Base-by-base conservation (phyloP, 2,888 invertebrate species). In the Coremacera marginata region DNA sequence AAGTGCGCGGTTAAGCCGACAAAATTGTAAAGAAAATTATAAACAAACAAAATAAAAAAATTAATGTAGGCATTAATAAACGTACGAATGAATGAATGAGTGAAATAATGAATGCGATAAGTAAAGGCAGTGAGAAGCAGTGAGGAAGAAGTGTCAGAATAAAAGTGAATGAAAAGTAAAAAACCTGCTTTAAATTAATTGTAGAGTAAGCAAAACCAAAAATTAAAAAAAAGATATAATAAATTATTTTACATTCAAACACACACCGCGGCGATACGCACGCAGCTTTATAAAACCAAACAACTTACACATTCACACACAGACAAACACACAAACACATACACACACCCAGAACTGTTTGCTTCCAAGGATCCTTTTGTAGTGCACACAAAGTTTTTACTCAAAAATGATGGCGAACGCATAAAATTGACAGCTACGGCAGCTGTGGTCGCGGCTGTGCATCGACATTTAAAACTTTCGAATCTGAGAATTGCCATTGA, bases 401-500 rank as follows among this genome's bases (percentile, higher is more conserved):
- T 31, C 5, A 57, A 57, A n/a, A 22, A 22, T 57, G 57, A 19
- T 19, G n/a, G 22, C 57, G 60, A 19, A 60, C 60, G 60, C 60
- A 60, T 60, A 25, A 60, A 60, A 60, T 22, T 60, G 60, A 60
- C 60, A 60, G 60, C 60, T 60, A 27, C 60, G 60, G 60, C 60
- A 25, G 60, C 60, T 60, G 60, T 25, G 60, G 22, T 60, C 60
- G 27, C 2, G 22, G 31, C 31, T 5, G 31, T 27, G 25, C 22
- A 60, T 4, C 25, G 60, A 57, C 9, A n/a, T n/a, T n/a, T 3
- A n/a, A n/a, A 14, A n/a, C 3, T 14, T 14, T 8, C 52, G 52
- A 14, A 14, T 14, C 25, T 22, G 60, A 7, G 60, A 25, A 60
- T 25, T 19, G 31, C 31, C 3, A 4, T 3, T 4, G 5, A 31